A percentile compares a stretch with the other conserved stretches of the same genome.
phyloP scores from a whole-genome alignment of 2,888 invertebrate genomes.

The Aspidapion aeneum region DNA sequence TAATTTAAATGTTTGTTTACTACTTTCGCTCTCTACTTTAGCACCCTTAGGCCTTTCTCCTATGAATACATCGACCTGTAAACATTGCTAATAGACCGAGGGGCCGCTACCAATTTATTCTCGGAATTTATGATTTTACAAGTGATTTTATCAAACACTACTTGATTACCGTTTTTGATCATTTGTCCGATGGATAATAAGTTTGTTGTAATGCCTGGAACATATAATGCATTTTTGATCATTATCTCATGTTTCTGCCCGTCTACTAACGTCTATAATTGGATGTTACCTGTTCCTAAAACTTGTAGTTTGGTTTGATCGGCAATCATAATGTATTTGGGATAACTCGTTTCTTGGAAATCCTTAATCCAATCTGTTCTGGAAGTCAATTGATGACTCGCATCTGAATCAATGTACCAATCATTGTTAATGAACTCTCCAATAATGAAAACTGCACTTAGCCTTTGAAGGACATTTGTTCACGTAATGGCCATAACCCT shows the following conservation, averaged over 20 bases:
- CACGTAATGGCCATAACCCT: too few species aligned
- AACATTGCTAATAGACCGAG: neutral
- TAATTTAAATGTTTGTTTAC: constrained; percentile 5
- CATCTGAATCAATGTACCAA: constrained; percentile 29
- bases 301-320: constrained; percentile 15
- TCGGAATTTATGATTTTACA: constrained; percentile 15
- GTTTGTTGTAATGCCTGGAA: constrained; percentile 18
- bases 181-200: constrained; percentile 19
- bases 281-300: constrained; percentile 8
- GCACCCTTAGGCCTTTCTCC: constrained; percentile 2
- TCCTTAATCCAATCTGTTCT: constrained; percentile 16
- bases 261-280: constrained; percentile 12
- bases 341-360: constrained; percentile 5
- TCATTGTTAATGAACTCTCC: constrained; percentile 19
- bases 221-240: constrained; percentile 13
- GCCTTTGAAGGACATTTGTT: too few species aligned
- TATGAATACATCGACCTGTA: too few species aligned
- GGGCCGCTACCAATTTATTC: too few species aligned
- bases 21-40: neutral
- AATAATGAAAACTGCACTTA: constrained; percentile 27
- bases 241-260: constrained; percentile 6
- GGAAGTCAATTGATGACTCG: constrained; percentile 26
- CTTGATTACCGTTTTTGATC: constrained; percentile 13
- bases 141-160: constrained; percentile 10
- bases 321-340: constrained; percentile 19